Evolutionary conservation across 92 coral and sea anemone species (phyloP), one percentile per base, ranked within the genome.

Genomic region (Palythoa grandis): DNA sequence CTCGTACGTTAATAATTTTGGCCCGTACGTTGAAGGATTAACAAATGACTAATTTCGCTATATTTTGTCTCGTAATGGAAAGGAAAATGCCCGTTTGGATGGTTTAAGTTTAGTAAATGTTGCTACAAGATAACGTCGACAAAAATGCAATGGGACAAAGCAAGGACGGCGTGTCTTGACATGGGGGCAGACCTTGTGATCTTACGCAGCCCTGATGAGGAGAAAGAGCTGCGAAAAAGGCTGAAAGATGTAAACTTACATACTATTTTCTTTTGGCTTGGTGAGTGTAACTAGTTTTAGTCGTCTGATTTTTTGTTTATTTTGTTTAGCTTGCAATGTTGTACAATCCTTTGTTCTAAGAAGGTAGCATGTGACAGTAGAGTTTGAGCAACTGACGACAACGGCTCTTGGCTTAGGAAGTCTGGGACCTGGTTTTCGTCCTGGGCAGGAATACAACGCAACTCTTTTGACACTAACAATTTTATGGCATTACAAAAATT

Each of bases 211-310:
- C 71, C 73, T 38, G 82, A 86, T 6, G 99, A 96, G 83, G 96
- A 94, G 74, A 70, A 79, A 38, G 78, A 86, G 69, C 54, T 96
- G 74, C 83, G 99, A 77, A 82, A 76, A 29, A 83, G 70, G 71
- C 85, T 93, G 70, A 79, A 85, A 66, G 84, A 91, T 40, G 78
- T 66, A 1, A 75, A 88, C 24, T 54, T 86, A 15, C 87, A 91
- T 25, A 86, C 91, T 11, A 20, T 87, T 25, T 96, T 85, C 85
- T 96, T 89, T 70, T 96, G 99, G 99, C 94, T 95, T 22, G 98
- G 99, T 96, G 82, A 19, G 95, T 78, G 35, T 60, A 38, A 19
- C 2, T 15, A 40, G 11, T 6, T 3, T 24, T 20, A 29, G 2
- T 24, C 14, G 9, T 50, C 3, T 48, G n/a, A 25, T 1, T 75